Evolutionary conservation across 1,140 invertebrate species (phyloP), one percentile per base, ranked within the genome.

Genomic region (Ips nitidus): DNA sequence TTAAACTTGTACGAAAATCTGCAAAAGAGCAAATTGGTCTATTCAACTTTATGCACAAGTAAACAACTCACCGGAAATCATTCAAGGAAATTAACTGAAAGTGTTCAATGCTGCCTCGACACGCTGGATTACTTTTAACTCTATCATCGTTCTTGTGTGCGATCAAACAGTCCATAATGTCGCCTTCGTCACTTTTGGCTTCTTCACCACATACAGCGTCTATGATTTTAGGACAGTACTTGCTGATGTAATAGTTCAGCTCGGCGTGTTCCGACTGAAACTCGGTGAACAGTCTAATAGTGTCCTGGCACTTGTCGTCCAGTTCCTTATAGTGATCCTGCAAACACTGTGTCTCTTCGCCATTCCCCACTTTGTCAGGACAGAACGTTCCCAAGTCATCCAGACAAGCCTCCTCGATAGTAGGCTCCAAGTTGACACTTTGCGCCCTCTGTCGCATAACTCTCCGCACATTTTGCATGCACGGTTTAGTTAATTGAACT

Each of bases 1-100:
- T 98, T 98, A 80, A 99, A 99, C 80, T 95, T 96, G 74, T 91
- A 93, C 37, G 91, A 95, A 80, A 99, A 99, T 7, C 77, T 90
- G 39, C 1, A 52, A 53, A 42, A 42, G 42, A 60, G 6, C 5
- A 55, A 55, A 7, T 59, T 37, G 4, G 39, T 42, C 4, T 3
- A 42, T 41, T 3, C n/a, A 42, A 7, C 37, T 56, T 36, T 56
- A 36, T 56, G n/a, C 2, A 4, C 8, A 3, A 22, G 38, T 39
- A 56, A 2, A 56, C 53, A 60, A 67, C 47, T 53, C 8, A 70
- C 69, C 57, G 90, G 80, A 95, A 98, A 83, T 97, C 94, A 81
- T 98, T 95, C 67, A 98, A 81, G 4, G 94, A 92, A 57, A 98
- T 92, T 52, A 97, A 83, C 82, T 95, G 93, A 77, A 93, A 91